phyloP scores from a whole-genome alignment of 2,888 invertebrate species.

The Itoplectis maculator region DNA sequence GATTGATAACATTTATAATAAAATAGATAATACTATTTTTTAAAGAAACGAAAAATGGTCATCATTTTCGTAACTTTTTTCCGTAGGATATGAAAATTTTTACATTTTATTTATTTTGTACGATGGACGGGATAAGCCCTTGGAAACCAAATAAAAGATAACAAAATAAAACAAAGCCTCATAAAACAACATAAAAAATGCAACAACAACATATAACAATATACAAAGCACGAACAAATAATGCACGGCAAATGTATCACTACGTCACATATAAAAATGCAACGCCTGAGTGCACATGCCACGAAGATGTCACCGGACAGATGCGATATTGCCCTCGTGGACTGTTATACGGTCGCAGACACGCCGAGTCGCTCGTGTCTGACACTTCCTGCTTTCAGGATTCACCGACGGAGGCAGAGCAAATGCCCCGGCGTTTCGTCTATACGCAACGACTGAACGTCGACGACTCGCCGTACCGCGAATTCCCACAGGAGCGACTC shows the following conservation, averaged over 20 bases:
- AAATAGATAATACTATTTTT: no score
- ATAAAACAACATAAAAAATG: no score
- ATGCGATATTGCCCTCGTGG: slow-evolving; percentile 79
- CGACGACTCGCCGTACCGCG: slow-evolving; percentile 44
- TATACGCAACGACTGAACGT: slow-evolving; percentile 4
- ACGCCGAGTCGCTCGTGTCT: slow-evolving; percentile 50
- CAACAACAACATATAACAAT: neutral
- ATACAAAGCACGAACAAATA: neutral
- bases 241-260: slow-evolving; percentile 8
- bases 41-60: neutral
- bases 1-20: no score
- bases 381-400: slow-evolving; percentile 77
- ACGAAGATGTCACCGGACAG: slow-evolving; percentile 80
- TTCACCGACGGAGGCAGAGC: slow-evolving; percentile 38
- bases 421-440: slow-evolving; percentile 28
- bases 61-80: no score
- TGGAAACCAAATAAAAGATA: no score
- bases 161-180: no score
- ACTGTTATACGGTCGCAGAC: slow-evolving; percentile 44
- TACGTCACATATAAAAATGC: slow-evolving; percentile 43
- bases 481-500: slow-evolving; percentile 57
- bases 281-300: slow-evolving; percentile 78
- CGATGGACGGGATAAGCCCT: no score
- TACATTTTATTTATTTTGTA: no score
- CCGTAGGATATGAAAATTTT: no score